Evolutionary conservation across 2,113 vertebrate genomes (phyloP).

Genomic region (Microtus oregoni): DNA sequence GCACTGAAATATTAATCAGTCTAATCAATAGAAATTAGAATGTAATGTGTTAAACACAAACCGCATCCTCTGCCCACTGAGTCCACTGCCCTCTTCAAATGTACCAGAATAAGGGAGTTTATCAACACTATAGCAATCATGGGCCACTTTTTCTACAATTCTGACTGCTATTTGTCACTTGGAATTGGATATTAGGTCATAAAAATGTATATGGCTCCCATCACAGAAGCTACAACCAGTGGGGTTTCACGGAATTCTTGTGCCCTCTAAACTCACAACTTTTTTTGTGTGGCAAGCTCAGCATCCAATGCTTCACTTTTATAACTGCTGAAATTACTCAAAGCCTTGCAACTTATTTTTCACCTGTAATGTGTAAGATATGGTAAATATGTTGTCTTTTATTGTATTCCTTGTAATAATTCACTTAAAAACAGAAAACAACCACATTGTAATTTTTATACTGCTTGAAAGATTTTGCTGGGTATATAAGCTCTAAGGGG

Average conservation of each 20-base stretch:
- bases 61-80: background rate
- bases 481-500: too few relatives aligned
- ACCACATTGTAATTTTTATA: too few relatives aligned
- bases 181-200: background rate
- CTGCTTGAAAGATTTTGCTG: too few relatives aligned
- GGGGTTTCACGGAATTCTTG: slow-evolving; percentile 44
- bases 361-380: too few relatives aligned
- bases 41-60: slow-evolving; percentile 41
- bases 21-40: slow-evolving; percentile 55
- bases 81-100: background rate
- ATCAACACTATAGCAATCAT: background rate
- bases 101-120: background rate
- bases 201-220: background rate
- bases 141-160: background rate
- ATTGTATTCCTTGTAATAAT: too few relatives aligned
- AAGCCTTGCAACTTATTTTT: background rate
- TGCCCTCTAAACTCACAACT: slow-evolving; percentile 12
- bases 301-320: background rate
- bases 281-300: slow-evolving; percentile 37
- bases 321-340: slow-evolving; percentile 31
- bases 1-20: slow-evolving; percentile 46
- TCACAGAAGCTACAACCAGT: background rate
- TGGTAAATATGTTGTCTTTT: too few relatives aligned
- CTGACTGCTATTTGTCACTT: background rate
- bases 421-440: too few relatives aligned